Evolutionary conservation across 92 coral and sea anemone genomes (phyloP).

Genomic region (Desmophyllum pertusum): DNA sequence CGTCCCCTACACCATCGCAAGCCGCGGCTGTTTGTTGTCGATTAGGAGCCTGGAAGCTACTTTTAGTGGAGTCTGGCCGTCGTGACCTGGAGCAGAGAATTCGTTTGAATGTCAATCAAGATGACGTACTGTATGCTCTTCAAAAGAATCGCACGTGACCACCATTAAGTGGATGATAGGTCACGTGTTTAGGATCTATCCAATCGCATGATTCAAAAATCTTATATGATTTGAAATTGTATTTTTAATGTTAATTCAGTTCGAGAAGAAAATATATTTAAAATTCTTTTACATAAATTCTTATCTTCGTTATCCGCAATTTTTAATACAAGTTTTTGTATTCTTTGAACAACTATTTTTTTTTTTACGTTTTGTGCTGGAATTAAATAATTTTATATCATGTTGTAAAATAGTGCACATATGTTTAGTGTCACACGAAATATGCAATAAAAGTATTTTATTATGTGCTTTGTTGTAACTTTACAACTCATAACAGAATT

Average conservation of each 20-base stretch:
- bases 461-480: background rate
- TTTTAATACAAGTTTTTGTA: background rate
- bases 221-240: background rate
- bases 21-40: constrained; percentile 86
- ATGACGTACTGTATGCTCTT: constrained; percentile 88
- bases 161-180: background rate
- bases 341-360: background rate
- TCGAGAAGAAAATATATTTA: background rate
- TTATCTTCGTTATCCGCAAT: background rate
- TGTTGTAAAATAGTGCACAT: constrained; percentile 5
- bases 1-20: constrained; percentile 74
- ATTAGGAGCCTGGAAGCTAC: constrained; percentile 85
- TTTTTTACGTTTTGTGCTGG: background rate
- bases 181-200: background rate
- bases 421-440: background rate
- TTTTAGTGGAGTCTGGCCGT: constrained; percentile 92
- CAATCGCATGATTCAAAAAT: background rate
- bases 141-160: constrained; percentile 34
- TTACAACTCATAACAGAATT: background rate
- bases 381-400: background rate
- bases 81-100: constrained; percentile 90
- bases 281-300: background rate
- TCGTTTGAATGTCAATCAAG: constrained; percentile 93
- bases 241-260: background rate
- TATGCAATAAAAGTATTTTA: background rate